Evolutionary conservation across 2,797 vertebrate species (phyloP), one percentile per base, ranked within the genome.

Genomic region (Eurystomus glaucurus): DNA sequence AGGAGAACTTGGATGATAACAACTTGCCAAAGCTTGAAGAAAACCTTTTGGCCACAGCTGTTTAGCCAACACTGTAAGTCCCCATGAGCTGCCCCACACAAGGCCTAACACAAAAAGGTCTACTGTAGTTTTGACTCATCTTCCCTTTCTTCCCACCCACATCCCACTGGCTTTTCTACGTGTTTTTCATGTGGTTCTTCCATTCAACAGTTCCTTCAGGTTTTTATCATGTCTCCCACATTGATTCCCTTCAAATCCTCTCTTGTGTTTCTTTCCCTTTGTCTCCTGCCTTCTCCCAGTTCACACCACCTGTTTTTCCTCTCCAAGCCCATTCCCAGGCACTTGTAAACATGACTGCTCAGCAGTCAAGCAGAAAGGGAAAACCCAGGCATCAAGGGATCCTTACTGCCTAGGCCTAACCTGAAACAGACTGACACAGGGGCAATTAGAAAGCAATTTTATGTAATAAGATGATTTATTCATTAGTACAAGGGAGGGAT

Each of bases 401-500:
- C 55, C 76, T 94, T 71, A 50, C 57, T 91, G n/a, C 58, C 74
- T 89, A 41, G 22, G 41, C 45, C 81, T 46, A 74, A 70, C 76
- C 76, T 95, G 84, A 95, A 91, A 90, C 23, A 93, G 88, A 93
- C 57, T 88, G 83, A 95, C 60, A 77, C 0, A 0, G 57, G 74
- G 93, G 85, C 84, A 94, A 97, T 96, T 80, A 93, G 80, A 92
- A 90, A 76, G 88, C 87, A 97, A 97, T 97, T 97, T 97, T 94
- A 97, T 81, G 82, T 96, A 91, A 98, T 93, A 97, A 96, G 96
- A 95, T 55, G 79, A 93, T 92, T 92, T 96, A 94, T 95, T 97
- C 87, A 96, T 95, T 94, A 96, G 87, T 35, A 88, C 66, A 87
- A 96, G 68, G 64, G 79, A 96, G 46, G 33, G 84, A 96, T 91